These are phyloP conservation scores for Anoura caudifer DNA, from an alignment of 2,113 vertebrate genomes.

Conservation along the genomic window DNA sequence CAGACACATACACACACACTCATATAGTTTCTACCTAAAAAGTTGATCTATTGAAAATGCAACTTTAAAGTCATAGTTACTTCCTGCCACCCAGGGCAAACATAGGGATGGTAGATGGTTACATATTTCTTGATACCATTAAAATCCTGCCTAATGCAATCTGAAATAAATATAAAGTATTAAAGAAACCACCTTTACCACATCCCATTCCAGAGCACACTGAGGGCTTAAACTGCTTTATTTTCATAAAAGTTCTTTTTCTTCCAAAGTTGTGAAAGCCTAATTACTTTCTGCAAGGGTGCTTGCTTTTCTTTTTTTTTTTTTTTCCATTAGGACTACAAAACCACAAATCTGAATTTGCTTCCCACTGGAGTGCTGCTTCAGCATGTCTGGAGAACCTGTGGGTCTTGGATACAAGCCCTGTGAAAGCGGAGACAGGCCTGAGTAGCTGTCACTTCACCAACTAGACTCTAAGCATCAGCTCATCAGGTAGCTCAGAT, in stretches of 20 bases:
- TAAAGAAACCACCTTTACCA: slow-evolving; percentile 23
- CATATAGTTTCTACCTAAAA: slow-evolving; percentile 22
- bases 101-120: not conserved
- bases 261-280: slow-evolving; percentile 7
- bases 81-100: not conserved
- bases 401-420: not conserved
- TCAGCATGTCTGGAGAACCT: not conserved
- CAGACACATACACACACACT: not conserved
- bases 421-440: not conserved
- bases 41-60: slow-evolving; percentile 35
- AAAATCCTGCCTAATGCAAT: not conserved
- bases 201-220: not conserved
- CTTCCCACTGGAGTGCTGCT: not conserved
- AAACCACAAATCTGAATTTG: not conserved
- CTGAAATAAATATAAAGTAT: not conserved
- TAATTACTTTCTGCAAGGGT: not conserved
- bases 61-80: slow-evolving; percentile 13
- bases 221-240: not conserved
- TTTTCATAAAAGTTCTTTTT: not conserved
- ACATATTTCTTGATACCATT: not conserved
- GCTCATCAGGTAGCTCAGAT: not conserved
- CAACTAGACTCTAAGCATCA: not conserved
- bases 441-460: not conserved
- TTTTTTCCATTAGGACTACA: not conserved
- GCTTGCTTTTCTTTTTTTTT: not conserved